A percentile compares a stretch with the other conserved stretches of the same genome.
Evolutionary conservation across 37 sponge, comb jelly and placozoan genomes (phyloP).

Genomic region (Crambe crambe): DNA sequence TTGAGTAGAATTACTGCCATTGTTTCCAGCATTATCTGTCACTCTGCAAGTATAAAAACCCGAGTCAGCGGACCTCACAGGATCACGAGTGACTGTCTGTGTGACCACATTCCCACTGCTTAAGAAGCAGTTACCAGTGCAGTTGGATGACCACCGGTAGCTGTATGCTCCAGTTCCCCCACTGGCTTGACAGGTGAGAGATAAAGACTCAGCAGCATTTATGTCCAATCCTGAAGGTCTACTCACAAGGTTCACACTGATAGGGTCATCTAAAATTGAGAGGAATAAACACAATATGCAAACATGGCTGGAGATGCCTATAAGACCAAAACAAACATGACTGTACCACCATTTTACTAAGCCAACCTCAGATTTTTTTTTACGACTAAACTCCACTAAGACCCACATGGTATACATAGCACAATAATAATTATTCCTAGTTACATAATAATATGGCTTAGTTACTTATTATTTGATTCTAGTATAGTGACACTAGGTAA

Average conservation of each 20-base stretch:
- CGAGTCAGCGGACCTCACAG: conserved; percentile 8
- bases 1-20: conserved; percentile 3
- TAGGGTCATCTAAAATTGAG: background rate
- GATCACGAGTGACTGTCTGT: conserved; percentile 13
- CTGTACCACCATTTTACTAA: no score
- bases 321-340: no score
- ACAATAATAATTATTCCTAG: background rate
- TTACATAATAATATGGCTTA: background rate
- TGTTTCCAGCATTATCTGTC: conserved; percentile 16
- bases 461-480: background rate
- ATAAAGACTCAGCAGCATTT: conserved; percentile 4
- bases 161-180: conserved; percentile 23
- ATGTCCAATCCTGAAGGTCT: conserved; percentile 4
- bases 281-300: background rate
- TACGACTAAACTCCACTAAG: no score
- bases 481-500: background rate
- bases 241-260: conserved; percentile 3
- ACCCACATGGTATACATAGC: no score
- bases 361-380: background rate
- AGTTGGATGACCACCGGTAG: conserved; percentile 21
- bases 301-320: background rate
- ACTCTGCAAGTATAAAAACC: conserved; percentile 13
- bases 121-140: conserved; percentile 11
- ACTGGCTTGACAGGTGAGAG: background rate
- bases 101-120: background rate